Percentiles rank a stretch among this genome's conserved stretches.
Conservation (phyloP, 1,140 invertebrate genomes). For the Polypedilum pembai region DNA sequence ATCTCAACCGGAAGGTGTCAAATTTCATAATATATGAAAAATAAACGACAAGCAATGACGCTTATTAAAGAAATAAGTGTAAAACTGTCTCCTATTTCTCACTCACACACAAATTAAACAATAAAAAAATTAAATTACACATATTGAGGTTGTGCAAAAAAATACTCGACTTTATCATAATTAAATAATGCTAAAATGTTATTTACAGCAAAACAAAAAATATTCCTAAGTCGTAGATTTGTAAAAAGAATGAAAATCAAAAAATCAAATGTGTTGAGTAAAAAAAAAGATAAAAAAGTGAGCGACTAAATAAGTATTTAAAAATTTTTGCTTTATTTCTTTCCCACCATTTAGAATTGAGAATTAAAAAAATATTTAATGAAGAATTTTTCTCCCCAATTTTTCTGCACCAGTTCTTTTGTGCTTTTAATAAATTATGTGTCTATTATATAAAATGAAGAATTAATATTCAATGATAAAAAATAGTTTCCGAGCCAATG, state of each 20-base stretch:
- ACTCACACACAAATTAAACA: neutral
- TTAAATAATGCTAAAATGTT: neutral
- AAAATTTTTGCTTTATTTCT: no score
- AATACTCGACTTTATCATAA: neutral
- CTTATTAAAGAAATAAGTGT: neutral
- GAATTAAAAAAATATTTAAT: no score
- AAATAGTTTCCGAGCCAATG: conserved; percentile 14
- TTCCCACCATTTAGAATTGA: no score
- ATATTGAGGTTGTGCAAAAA: conserved; percentile 2
- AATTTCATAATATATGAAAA: neutral
- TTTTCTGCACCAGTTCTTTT: conserved; percentile 17
- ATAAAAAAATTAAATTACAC: neutral
- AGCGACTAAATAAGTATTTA: no score
- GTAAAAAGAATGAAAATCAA: neutral
- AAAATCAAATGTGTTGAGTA: neutral
- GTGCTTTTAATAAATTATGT: conserved; percentile 19
- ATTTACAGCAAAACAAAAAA: neutral
- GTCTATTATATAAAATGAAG: conserved; percentile 18
- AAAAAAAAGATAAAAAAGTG: no score
- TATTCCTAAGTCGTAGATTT: conserved; percentile 18
- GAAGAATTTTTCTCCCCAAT: neutral
- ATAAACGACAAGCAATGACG: neutral
- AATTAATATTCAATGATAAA: neutral
- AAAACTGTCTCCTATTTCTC: neutral
- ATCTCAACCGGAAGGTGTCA: no score